phyloP scores from a whole-genome alignment of 2,113 vertebrate genomes.

The Melanocharis versteri region DNA sequence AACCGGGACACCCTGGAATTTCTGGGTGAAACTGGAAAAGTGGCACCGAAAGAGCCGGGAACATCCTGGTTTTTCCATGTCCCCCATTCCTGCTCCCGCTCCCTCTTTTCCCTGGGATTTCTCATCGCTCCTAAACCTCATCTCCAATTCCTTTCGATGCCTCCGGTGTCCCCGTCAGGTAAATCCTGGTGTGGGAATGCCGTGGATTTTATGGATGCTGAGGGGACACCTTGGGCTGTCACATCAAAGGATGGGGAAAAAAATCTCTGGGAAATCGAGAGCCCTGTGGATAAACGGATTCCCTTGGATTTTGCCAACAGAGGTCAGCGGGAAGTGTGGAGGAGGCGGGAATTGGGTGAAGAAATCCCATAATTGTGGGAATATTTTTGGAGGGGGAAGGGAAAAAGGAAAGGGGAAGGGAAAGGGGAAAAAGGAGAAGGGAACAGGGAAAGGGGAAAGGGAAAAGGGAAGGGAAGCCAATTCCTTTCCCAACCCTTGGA shows the following conservation, averaged over 20 bases:
- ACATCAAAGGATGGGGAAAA: not conserved
- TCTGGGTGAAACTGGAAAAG: not conserved
- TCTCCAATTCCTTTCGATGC: constrained; percentile 16
- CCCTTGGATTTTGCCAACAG: not conserved
- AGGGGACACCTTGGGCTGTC: not conserved
- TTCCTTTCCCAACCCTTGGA: not conserved
- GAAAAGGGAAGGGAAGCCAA: not conserved
- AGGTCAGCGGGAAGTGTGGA: not conserved
- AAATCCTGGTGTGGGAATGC: not conserved
- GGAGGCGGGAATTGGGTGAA: not conserved
- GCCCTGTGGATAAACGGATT: not conserved
- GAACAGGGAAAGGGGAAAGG: too few species aligned
- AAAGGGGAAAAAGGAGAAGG: accelerated
- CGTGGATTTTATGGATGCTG: not conserved
- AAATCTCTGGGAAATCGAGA: not conserved
- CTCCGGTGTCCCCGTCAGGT: not conserved
- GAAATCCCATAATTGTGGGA: not conserved
- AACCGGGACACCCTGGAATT: not conserved
- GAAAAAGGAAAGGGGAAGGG: not conserved
- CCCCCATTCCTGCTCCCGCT: not conserved
- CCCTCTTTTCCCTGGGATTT: not conserved
- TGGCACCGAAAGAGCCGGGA: not conserved
- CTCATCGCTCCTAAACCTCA: not conserved
- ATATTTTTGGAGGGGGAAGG: not conserved
- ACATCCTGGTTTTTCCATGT: accelerated